Evolutionary conservation across 2,113 vertebrate genomes (phyloP).

Genomic region (Limanda limanda): DNA sequence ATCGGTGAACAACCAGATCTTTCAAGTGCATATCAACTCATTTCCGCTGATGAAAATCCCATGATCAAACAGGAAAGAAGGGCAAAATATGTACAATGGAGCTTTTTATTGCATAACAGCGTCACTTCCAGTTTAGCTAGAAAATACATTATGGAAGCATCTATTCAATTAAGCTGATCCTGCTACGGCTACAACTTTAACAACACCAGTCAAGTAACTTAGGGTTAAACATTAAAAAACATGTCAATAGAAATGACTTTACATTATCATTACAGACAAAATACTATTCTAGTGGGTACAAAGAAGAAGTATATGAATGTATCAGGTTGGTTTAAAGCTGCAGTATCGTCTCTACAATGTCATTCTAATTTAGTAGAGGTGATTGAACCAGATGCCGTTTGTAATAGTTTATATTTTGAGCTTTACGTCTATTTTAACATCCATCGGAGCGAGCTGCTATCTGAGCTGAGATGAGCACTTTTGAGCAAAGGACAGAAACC

Average conservation of each 20-base stretch:
- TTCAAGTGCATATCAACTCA: constrained; percentile 1
- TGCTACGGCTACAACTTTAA: background rate
- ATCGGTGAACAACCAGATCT: background rate
- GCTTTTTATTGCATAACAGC: background rate
- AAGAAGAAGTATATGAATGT: background rate
- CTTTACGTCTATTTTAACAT: background rate
- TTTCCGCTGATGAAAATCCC: constrained; percentile 16
- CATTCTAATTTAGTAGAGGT: background rate
- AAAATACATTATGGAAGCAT: too few species aligned
- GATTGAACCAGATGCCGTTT: constrained; percentile 24
- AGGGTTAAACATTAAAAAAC: background rate
- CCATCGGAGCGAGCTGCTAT: background rate
- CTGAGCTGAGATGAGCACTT: background rate
- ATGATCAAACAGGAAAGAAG: constrained; percentile 10
- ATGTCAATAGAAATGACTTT: background rate
- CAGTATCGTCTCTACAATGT: background rate
- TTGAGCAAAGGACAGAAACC: constrained; percentile 22
- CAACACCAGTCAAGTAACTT: background rate
- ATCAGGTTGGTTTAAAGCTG: background rate
- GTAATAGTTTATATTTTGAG: constrained; percentile 9
- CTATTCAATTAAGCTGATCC: background rate
- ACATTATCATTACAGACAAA: background rate
- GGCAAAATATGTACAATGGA: background rate
- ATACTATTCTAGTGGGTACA: too few species aligned
- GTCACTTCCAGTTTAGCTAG: too few species aligned